Conservation (phyloP, 2,888 invertebrate species). For the Andrena chrysosceles region DNA sequence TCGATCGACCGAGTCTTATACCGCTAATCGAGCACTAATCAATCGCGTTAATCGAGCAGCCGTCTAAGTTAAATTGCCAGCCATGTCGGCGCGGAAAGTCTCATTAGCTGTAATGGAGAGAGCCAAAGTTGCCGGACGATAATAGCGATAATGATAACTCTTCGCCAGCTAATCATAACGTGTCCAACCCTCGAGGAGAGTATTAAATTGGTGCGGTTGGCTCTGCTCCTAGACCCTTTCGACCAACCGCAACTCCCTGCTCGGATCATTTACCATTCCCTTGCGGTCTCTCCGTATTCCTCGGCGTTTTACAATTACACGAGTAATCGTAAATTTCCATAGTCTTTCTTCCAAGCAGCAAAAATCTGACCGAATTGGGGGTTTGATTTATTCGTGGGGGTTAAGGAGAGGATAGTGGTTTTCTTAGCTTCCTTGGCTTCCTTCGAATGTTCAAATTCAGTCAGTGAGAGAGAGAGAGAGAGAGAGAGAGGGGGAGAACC, state of each 20-base stretch:
- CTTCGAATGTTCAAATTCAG: no score
- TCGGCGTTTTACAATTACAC: background rate
- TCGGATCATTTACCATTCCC: constrained; percentile 6
- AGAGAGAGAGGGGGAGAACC: background rate
- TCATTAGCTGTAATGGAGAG: background rate
- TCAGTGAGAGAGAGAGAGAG: no score
- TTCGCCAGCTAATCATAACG: constrained; percentile 5
- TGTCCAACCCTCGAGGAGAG: background rate
- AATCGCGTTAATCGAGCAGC: background rate
- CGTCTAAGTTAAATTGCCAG: constrained; percentile 1
- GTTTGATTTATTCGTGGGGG: no score
- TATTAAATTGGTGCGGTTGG: background rate
- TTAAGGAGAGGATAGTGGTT: no score
- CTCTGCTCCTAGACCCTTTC: background rate
- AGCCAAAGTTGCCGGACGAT: background rate
- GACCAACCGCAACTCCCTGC: background rate
- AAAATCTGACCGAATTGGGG: no score
- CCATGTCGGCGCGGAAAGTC: background rate
- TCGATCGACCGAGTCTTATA: background rate
- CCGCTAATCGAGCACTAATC: background rate
- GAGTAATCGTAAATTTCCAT: background rate
- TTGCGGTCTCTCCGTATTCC: background rate
- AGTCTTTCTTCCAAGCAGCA: no score
- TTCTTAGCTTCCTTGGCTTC: no score
- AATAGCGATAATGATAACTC: constrained; percentile 1